phyloP scores from a whole-genome alignment of 2,888 invertebrate species.

The Cerceris rybyensis region DNA sequence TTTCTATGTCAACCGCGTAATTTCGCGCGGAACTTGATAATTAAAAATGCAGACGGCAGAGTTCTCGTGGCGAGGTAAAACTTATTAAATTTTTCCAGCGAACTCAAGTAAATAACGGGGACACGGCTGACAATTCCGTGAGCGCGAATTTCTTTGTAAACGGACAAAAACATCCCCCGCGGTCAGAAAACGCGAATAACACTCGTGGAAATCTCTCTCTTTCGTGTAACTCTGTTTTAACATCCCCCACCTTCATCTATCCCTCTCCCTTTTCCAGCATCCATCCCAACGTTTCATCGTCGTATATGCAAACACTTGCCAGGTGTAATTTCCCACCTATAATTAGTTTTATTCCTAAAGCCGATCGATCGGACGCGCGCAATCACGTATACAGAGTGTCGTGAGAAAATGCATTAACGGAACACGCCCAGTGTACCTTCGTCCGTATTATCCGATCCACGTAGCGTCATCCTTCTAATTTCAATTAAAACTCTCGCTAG shows the following conservation, averaged over 20 bases:
- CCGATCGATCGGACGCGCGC: constrained; percentile 3
- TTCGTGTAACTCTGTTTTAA: not conserved
- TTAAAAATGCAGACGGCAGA: constrained; percentile 26
- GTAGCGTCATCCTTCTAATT: constrained; percentile 3
- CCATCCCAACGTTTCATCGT: not conserved
- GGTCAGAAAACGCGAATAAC: constrained; percentile 6
- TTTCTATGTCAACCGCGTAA: constrained; percentile 13
- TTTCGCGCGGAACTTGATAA: constrained; percentile 18
- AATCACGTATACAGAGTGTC: constrained; percentile 4
- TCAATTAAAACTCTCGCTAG: not conserved
- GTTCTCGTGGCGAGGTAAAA: constrained; percentile 2
- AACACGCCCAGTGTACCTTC: not conserved
- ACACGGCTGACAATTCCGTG: not conserved
- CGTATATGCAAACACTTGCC: not conserved
- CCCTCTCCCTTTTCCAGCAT: constrained; percentile 5
- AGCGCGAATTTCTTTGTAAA: constrained; percentile 35
- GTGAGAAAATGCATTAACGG: constrained; percentile 3
- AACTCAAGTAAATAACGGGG: constrained; percentile 26
- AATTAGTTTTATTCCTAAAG: constrained; percentile 13
- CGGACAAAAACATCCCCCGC: constrained; percentile 24
- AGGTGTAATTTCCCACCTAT: constrained; percentile 14
- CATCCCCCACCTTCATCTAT: not conserved
- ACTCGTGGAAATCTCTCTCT: not conserved
- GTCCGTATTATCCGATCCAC: not conserved
- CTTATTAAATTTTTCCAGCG: constrained; percentile 44